Base-by-base conservation (phyloP, 2,888 invertebrate genomes). In the Apotomis capreana region DNA sequence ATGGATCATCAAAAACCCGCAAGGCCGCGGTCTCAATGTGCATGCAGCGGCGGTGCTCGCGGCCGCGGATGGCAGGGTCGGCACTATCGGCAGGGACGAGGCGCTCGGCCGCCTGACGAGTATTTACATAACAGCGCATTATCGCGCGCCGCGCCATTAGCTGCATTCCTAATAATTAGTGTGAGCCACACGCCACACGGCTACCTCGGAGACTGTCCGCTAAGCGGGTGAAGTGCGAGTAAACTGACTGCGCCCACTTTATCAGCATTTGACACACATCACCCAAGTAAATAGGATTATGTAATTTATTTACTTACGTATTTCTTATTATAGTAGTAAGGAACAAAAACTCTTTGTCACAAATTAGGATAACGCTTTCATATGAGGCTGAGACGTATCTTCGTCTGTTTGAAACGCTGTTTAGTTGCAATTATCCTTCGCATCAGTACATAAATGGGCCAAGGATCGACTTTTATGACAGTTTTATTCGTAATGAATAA, bases 41-140 rank as follows among this genome's bases (percentile, higher is more conserved):
- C 5, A 0, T 5, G 40, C 40, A 6, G 40, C 40, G 40, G 40
- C 40, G 5, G 40, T 40, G 40, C 26, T 2, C 26, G 40, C 40
- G 40, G 40, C 9, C 44, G 8, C 44, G 8, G 44, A 10, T 0
- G 9, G 10, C 49, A 49, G 44, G 8, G 46, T 26, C 26, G 26
- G 26, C 15, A 8, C 15, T n/a, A 4, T 9, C 54, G 15, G 40
- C 54, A n/a, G 44, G 54, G 26, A n/a, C 26, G 57, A 44, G 64
- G 4, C 54, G 26, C 26, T 26, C 26, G 26, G 26, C 55, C 26
- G 44, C 15, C 40, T 55, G 57, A 55, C 15, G 15, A 65, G 65
- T 65, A 46, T 65, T 65, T 65, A 65, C 65, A 65, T 65, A 65
- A 65, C 65, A 44, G 57, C 55, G 65, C 55, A 65, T 65, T 65